A percentile compares a stretch with the other conserved stretches of the same genome.
Evolutionary conservation across 2,113 vertebrate genomes (phyloP).

Genomic region (Antigone vipio): DNA sequence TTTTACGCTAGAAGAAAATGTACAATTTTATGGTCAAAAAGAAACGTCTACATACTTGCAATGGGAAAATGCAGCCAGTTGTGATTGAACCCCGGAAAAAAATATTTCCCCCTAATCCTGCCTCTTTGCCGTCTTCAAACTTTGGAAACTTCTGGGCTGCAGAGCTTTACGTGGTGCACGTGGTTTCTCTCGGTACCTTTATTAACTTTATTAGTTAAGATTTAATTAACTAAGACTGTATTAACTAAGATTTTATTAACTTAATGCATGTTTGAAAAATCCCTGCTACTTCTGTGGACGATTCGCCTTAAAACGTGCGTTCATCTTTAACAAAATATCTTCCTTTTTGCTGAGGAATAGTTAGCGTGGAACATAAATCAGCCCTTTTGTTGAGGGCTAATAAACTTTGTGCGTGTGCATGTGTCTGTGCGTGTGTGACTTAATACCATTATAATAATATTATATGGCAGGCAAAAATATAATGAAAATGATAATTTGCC

Average conservation of each 20-base stretch:
- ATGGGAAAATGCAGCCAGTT: slow-evolving; percentile 45
- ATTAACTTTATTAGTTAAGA: neutral
- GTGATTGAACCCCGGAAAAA: neutral
- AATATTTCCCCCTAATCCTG: neutral
- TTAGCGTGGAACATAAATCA: slow-evolving; percentile 40
- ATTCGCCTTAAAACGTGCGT: neutral
- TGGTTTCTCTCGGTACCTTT: slow-evolving; percentile 16
- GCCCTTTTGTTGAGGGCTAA: slow-evolving; percentile 67
- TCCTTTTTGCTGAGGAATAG: neutral
- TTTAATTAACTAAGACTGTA: slow-evolving; percentile 23
- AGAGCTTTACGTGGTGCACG: neutral
- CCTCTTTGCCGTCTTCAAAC: neutral
- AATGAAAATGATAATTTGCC: slow-evolving; percentile 90
- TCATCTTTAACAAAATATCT: slow-evolving; percentile 50
- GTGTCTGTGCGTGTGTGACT: slow-evolving; percentile 27
- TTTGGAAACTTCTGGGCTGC: slow-evolving; percentile 49
- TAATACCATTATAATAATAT: slow-evolving; percentile 80
- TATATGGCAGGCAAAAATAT: slow-evolving; percentile 88
- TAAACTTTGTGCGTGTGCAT: slow-evolving; percentile 53
- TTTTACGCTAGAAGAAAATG: slow-evolving; percentile 55
- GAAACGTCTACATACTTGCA: neutral
- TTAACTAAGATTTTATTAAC: slow-evolving; percentile 32
- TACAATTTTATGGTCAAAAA: slow-evolving; percentile 62
- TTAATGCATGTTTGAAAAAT: slow-evolving; percentile 27
- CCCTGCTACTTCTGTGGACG: neutral